Percentiles rank a stretch among this genome's conserved stretches.
phyloP scores from a whole-genome alignment of 2,797 vertebrate species.

The Parotocinclus haroldoi region DNA sequence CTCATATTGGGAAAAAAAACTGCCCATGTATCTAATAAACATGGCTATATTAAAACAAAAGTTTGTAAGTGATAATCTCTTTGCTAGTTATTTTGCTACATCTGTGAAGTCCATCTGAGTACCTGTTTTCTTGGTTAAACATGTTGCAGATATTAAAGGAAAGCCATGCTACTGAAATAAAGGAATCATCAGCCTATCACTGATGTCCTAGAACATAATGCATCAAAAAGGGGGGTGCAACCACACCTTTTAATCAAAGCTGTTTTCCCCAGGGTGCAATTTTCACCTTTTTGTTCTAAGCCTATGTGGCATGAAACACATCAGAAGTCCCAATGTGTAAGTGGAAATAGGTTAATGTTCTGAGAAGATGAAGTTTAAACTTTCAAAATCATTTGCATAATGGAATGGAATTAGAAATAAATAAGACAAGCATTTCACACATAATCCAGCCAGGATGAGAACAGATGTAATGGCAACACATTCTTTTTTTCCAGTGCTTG shows the following conservation, averaged over 20 bases:
- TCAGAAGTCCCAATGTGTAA: conserved; percentile 52
- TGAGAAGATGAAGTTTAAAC: conserved; percentile 17
- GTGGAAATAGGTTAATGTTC: conserved; percentile 35
- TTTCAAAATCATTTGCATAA: background rate
- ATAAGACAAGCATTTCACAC: conserved; percentile 24
- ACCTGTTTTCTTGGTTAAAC: background rate
- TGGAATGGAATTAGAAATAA: conserved; percentile 36
- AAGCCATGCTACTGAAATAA: conserved; percentile 6
- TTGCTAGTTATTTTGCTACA: background rate
- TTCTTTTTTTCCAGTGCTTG: conserved; percentile 30
- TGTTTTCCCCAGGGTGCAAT: conserved; percentile 60
- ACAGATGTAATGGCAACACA: conserved; percentile 46
- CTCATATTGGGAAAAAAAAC: too few relatives aligned
- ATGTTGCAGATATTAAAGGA: conserved; percentile 4
- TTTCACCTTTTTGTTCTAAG: conserved; percentile 61
- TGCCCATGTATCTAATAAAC: too few relatives aligned
- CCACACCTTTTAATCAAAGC: conserved; percentile 62
- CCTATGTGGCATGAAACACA: conserved; percentile 53
- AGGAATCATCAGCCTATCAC: conserved; percentile 18
- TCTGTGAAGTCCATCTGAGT: background rate
- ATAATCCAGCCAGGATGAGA: conserved; percentile 18
- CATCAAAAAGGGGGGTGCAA: conserved; percentile 42
- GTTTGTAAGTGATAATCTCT: too few relatives aligned
- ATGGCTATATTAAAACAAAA: too few relatives aligned
- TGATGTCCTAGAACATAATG: conserved; percentile 34